Conservation (phyloP, 2,797 vertebrate genomes). For the Hydrophis major region DNA sequence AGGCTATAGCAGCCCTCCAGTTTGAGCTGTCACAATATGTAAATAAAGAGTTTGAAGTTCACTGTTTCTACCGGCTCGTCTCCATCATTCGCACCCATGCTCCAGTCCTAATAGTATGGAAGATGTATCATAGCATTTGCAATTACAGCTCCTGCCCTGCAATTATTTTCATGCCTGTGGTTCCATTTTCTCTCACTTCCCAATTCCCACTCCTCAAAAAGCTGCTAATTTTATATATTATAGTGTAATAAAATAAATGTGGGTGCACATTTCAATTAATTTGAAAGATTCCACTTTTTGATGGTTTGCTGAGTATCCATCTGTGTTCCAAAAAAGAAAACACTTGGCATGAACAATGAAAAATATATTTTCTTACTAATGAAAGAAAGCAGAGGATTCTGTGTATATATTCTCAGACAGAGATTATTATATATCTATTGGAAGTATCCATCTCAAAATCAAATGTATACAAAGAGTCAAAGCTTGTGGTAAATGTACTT, state of each 20-base stretch:
- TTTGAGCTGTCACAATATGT: no score
- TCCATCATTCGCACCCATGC: no score
- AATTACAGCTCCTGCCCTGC: not conserved
- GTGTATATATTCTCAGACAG: not conserved
- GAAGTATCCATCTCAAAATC: not conserved
- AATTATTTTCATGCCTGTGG: not conserved
- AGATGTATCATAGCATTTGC: not conserved
- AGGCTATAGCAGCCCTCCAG: no score
- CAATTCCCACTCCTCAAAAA: not conserved
- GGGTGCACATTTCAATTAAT: not conserved
- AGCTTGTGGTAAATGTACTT: not conserved
- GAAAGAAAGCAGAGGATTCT: constrained; percentile 13
- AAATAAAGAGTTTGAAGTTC: no score
- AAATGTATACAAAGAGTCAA: not conserved
- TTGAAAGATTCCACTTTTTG: not conserved
- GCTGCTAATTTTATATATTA: not conserved
- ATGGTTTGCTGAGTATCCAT: not conserved
- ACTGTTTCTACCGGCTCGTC: no score
- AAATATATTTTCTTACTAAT: constrained; percentile 1
- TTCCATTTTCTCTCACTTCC: not conserved
- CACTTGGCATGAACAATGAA: not conserved
- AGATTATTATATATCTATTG: constrained; percentile 2
- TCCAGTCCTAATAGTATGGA: not conserved
- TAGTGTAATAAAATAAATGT: not conserved
- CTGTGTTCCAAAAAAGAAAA: not conserved